Base-by-base conservation (phyloP, 30 jellyfish, hydroid and myxozoan genomes). In the Aurelia sp. region DNA sequence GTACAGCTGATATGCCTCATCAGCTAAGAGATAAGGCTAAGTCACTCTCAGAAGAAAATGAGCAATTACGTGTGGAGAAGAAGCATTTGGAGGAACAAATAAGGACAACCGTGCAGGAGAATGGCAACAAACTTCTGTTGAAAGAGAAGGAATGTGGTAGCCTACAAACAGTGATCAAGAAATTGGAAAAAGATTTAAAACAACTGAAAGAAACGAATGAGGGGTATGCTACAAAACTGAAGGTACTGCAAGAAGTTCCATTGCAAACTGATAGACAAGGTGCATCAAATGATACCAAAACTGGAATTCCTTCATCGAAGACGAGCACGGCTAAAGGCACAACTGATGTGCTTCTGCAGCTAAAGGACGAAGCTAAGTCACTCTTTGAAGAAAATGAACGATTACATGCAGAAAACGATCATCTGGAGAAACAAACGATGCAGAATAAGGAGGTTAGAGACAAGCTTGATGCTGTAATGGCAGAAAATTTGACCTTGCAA, bases 351-450 rank as follows among this genome's bases (percentile, higher is more conserved):
- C 50, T 38, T 38, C 27, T 64, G 4, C 16, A 16, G 75, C 38
- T 6, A 5, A 18, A 59, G 13, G 68, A 11, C 68, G 68, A 18
- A 59, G 24, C 19, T 24, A 33, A 33, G 24, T 20, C 58, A 22
- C 79, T 67, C n/a, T 67, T 67, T 67, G 79, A 67, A 55, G 79
- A 67, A 67, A 67, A 4, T 33, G 79, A 67, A 59, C 79, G 79
- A 10, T 27, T 74, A 52, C 73, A 19, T 17, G 33, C 85, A 1
- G 58, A 48, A 48, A 21, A 5, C 35, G 58, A 74, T 0, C 57
- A n/a, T 53, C 13, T 74, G 33, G 85, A 17, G 57, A 53, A 50
- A 41, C 13, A 19, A 20, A 12, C 17, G 69, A 18, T 27, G 31
- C 55, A 44, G 15, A 44, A 8, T 44, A 44, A 44, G 3, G 55